Evolutionary conservation across 2,888 invertebrate genomes (phyloP), one percentile per base, ranked within the genome.

Genomic region (Scaptomyza cyrtandrae): DNA sequence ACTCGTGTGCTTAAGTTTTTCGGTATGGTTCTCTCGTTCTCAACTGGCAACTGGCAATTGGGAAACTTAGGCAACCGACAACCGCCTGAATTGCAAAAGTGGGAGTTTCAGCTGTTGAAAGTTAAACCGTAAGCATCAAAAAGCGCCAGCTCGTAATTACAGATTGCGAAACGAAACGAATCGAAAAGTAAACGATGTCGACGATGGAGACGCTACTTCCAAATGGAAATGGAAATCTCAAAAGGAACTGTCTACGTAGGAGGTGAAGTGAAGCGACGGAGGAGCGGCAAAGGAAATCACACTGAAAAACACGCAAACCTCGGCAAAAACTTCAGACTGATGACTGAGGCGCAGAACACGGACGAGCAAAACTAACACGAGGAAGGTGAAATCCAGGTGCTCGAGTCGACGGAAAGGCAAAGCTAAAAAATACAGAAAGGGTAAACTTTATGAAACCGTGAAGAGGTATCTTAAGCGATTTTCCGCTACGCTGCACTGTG

Each of bases 381-480:
- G 10, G 60, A 52, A 53, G 31, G 48, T 50, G 45, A 16, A 61
- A 13, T 45, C 46, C 9, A 62, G 37, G 27, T 56, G 53, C 61
- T 45, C 29, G 10, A 33, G 56, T 41, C 41, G 41, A 16, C 10
- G 41, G 16, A 1, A 41, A 41, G 16, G 16, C 16, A 16, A 41
- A 41, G 16, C 16, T 10, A 41, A 41, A 41, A 41, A 41, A 41
- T 16, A 41, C 41, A 53, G 35, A 49, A 49, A 37, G 75, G 55
- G 60, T 70, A 75, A 85, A 81, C 66, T 78, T 84, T 74, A n/a
- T 55, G 29, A 41, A 53, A 46, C 57, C 52, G 31, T 53, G 62
- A 44, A 64, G 65, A 67, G 69, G 72, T 74, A 78, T 78, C 80
- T 80, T 78, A 75, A 74, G 78, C 73, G 78, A 84, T 86, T 85